Evolutionary conservation across 2,888 invertebrate species (phyloP), one percentile per base, ranked within the genome.

Genomic region (Amitus sp.): DNA sequence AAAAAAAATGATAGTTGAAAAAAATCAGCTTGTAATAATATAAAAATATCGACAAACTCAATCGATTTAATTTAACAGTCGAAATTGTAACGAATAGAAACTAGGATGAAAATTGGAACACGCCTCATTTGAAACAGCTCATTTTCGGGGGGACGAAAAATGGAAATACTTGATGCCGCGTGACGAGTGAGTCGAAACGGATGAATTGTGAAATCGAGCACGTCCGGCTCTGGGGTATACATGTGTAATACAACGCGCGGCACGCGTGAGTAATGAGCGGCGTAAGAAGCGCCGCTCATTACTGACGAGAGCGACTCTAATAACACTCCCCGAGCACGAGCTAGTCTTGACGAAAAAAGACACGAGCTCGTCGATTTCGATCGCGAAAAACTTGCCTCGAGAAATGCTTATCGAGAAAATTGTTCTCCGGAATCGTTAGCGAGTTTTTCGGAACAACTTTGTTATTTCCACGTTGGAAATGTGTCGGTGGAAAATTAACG

Each of bases 231-330:
- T 15, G 15, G 39, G 15, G 39, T 39, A 15, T 18, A 42, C 42
- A 42, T 42, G 42, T 42, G 19, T 42, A 42, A 42, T 42, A 20
- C 19, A 42, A 42, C 19, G 19, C 12, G 42, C 18, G 42, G n/a
- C 2, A 42, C 42, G 12, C 19, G 42, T 42, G 42, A 42, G 42
- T 42, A 42, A 42, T 42, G 17, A 19, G 19, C 4, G 42, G 42
- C 42, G 20, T 42, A 42, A 42, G 20, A 42, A 42, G 19, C 42
- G 10, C n/a, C n/a, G n/a, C 42, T 42, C 20, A 20, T 39, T 17
- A 39, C 39, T 39, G 39, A 39, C 15, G 39, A 39, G 39, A 17
- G 15, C 17, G 15, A 13, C 39, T 39, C 15, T 39, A 39, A 39
- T 39, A 39, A 39, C 39, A 39, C 15, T 34, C 13, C 39, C 17